phyloP scores from a whole-genome alignment of 2,797 vertebrate genomes.

The Buphagus erythrorhynchus region DNA sequence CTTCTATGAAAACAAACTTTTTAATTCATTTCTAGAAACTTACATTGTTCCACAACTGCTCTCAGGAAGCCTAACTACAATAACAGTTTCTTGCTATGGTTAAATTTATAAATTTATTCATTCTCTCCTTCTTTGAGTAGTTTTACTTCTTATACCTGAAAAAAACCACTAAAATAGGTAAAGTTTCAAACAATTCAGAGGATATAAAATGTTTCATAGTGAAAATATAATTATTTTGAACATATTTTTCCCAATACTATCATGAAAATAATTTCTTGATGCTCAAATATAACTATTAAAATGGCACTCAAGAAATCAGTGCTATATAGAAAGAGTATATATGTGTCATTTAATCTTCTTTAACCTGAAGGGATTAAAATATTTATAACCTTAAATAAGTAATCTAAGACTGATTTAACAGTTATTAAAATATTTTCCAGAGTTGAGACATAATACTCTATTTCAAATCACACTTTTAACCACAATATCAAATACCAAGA shows the following conservation, averaged over 20 bases:
- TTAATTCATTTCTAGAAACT: not conserved
- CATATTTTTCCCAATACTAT: not conserved
- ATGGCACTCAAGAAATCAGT: not conserved
- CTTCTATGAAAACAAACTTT: not conserved
- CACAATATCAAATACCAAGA: not conserved
- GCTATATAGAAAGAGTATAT: not conserved
- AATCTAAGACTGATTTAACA: not conserved
- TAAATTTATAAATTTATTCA: not conserved
- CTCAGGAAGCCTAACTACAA: not conserved
- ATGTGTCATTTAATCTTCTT: not conserved
- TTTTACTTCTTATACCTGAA: not conserved
- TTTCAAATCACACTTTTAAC: not conserved
- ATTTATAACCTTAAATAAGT: not conserved
- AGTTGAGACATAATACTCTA: not conserved
- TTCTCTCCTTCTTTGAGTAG: not conserved
- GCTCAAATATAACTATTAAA: not conserved
- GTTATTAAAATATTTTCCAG: not conserved
- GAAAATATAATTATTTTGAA: not conserved
- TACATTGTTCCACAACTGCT: not conserved
- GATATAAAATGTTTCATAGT: not conserved
- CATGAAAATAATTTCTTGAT: not conserved
- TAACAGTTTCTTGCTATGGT: not conserved
- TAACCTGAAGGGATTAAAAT: not conserved
- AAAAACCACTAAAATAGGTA: accelerated
- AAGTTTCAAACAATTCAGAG: not conserved